Evolutionary conservation across 2,888 invertebrate species (phyloP).

Genomic region (Limenitis camilla): DNA sequence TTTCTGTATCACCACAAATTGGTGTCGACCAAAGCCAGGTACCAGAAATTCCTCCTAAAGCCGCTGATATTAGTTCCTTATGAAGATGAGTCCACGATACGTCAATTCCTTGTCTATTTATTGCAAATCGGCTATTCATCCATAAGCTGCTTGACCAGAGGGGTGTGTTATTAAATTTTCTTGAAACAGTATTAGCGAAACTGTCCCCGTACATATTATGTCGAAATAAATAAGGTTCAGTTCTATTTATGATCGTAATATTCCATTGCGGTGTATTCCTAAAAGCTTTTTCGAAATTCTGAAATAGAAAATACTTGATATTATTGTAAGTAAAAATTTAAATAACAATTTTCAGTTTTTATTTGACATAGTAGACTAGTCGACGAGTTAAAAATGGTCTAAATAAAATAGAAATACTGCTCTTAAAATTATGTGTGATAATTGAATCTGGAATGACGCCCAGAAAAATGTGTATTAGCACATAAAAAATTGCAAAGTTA

Average conservation of each 20-base stretch:
- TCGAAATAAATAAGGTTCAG: constrained; percentile 48
- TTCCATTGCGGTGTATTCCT: constrained; percentile 71
- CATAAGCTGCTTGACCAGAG: constrained; percentile 47
- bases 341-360: background rate
- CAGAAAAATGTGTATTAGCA: too few species aligned
- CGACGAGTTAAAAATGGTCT: too few species aligned
- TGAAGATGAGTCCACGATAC: constrained; percentile 76
- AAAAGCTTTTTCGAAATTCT: constrained; percentile 61
- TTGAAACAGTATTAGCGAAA: constrained; percentile 45
- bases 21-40: constrained; percentile 69
- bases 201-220: constrained; percentile 76
- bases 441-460: too few species aligned
- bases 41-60: constrained; percentile 68
- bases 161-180: constrained; percentile 32
- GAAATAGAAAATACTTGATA: constrained; percentile 17
- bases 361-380: background rate
- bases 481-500: too few species aligned
- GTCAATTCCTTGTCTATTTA: constrained; percentile 67
- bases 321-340: background rate
- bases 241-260: constrained; percentile 34
- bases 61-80: constrained; percentile 60
- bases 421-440: too few species aligned
- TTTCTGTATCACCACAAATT: constrained; percentile 71
- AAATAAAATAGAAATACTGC: too few species aligned
- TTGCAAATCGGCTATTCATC: constrained; percentile 43